Evolutionary conservation across 2,888 invertebrate species (phyloP).

Genomic region (Neocrepidodera transversa): DNA sequence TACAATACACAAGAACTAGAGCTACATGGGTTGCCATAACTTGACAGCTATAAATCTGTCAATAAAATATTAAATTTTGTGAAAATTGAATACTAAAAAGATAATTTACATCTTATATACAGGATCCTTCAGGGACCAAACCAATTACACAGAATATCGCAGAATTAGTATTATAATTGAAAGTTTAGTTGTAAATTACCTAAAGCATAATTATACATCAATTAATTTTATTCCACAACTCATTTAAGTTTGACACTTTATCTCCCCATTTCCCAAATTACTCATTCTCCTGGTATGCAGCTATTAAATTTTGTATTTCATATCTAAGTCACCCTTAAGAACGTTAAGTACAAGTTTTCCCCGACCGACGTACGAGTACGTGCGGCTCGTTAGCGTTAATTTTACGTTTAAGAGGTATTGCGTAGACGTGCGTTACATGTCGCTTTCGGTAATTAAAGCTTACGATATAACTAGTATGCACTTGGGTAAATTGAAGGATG

Average conservation of each 20-base stretch:
- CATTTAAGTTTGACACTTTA: background rate
- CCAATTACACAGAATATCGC: no score
- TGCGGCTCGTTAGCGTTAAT: constrained; percentile 26
- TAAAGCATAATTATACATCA: no score
- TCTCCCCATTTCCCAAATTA: constrained; percentile 6
- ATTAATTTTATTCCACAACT: no score
- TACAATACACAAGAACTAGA: no score
- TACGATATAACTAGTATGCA: constrained; percentile 15
- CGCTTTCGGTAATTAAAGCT: constrained; percentile 15
- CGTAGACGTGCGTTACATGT: constrained; percentile 26
- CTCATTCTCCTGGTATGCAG: constrained; percentile 10
- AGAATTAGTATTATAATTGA: no score
- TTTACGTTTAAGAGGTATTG: constrained; percentile 17
- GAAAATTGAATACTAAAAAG: no score
- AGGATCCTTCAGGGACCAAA: no score
- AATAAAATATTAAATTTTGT: no score
- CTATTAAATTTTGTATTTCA: constrained; percentile 21
- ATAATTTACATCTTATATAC: no score
- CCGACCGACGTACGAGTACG: constrained; percentile 15
- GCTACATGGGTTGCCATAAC: no score
- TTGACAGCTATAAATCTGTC: no score
- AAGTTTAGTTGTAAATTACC: no score
- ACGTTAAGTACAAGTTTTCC: constrained; percentile 19
- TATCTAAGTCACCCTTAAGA: constrained; percentile 19
- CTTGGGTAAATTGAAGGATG: background rate